These are phyloP conservation scores for Acholoe squamosa DNA, from an alignment of 2,888 invertebrate genomes.

Conservation along the genomic window DNA sequence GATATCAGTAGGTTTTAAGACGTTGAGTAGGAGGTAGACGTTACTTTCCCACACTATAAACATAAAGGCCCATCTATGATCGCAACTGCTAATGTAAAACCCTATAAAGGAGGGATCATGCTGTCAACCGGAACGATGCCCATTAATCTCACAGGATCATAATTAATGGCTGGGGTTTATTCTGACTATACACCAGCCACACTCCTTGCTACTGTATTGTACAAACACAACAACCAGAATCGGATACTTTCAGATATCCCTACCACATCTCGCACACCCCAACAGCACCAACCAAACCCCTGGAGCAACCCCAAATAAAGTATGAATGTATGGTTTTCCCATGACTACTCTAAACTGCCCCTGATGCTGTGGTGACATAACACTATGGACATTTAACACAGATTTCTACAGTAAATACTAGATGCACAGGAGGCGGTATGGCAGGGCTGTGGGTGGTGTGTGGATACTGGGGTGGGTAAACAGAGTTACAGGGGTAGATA, in stretches of 20 bases:
- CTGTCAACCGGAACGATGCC: no score
- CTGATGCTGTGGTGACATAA: not conserved
- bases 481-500: not conserved
- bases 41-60: no score
- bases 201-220: not conserved
- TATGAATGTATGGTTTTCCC: constrained; percentile 1
- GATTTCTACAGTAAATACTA: not conserved
- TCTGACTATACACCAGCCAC: no score
- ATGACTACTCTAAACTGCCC: not conserved
- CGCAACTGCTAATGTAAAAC: no score
- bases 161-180: no score
- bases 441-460: not conserved
- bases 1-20: no score
- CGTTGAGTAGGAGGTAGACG: no score
- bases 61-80: no score
- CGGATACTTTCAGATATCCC: not conserved
- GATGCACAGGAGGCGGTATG: not conserved
- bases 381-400: not conserved
- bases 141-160: no score
- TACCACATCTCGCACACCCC: not conserved
- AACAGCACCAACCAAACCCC: not conserved
- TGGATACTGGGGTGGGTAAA: not conserved
- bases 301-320: not conserved
- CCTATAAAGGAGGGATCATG: no score
- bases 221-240: not conserved